Evolutionary conservation across 2,113 vertebrate species (phyloP).

Genomic region (Leptodactylus fuscus): DNA sequence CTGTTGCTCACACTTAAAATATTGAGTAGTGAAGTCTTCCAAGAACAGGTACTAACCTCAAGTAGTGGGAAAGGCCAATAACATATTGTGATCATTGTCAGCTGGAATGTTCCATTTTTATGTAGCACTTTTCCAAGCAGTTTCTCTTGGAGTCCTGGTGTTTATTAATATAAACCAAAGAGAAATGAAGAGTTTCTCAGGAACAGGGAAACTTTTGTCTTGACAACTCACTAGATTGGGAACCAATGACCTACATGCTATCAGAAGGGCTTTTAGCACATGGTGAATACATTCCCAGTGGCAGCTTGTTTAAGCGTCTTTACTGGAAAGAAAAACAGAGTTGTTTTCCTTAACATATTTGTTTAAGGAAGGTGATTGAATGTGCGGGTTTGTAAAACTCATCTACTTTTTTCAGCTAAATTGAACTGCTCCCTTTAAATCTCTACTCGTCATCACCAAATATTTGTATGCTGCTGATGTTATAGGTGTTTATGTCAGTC

Average conservation of each 20-base stretch:
- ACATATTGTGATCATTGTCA: background rate
- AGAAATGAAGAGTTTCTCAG: slow-evolving; percentile 12
- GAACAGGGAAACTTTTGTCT: slow-evolving; percentile 26
- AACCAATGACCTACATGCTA: background rate
- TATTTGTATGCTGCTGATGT: slow-evolving; percentile 20
- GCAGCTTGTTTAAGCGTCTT: slow-evolving; percentile 19
- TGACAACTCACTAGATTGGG: background rate
- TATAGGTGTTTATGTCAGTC: slow-evolving; percentile 39
- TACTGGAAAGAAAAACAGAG: slow-evolving; percentile 25
- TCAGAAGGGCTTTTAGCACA: slow-evolving; percentile 20
- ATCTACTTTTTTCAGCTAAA: slow-evolving; percentile 61
- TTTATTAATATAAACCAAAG: background rate
- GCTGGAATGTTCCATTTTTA: background rate
- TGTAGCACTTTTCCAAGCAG: background rate
- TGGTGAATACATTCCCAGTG: slow-evolving; percentile 34
- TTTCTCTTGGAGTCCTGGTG: background rate
- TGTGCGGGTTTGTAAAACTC: slow-evolving; percentile 5
- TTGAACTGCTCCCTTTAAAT: slow-evolving; percentile 62
- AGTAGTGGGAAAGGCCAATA: background rate
- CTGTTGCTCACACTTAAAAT: slow-evolving; percentile 1
- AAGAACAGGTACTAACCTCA: background rate
- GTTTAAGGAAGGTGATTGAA: slow-evolving; percentile 23
- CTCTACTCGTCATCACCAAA: slow-evolving; percentile 51
- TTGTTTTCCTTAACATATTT: slow-evolving; percentile 6
- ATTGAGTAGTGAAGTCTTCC: background rate